Evolutionary conservation across 2,113 vertebrate genomes (phyloP), one percentile per base, ranked within the genome.

Genomic region (Setophaga coronata): DNA sequence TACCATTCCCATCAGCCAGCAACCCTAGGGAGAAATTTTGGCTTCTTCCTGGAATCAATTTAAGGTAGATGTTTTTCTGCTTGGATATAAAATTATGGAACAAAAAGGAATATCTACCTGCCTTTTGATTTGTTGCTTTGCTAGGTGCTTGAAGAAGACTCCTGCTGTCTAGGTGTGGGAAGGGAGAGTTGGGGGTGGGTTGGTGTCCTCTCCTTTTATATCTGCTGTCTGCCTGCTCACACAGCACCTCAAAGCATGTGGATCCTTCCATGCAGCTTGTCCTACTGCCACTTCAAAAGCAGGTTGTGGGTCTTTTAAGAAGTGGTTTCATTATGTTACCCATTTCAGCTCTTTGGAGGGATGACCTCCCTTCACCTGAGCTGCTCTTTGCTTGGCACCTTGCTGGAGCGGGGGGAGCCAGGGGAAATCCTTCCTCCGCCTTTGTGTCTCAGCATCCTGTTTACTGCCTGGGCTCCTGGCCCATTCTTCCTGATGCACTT

Each of bases 371-470:
- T 87, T 96, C 78, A 94, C 93, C 95, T 65, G 36, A 87, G 57
- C 73, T 81, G 60, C 71, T 89, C 78, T 73, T 61, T n/a, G 45
- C 91, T 86, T 85, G 79, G 77, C 77, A 93, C 57, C 42, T 84
- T 5, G 2, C 65, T 83, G 51, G 53, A 83, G 51, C 1, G 0
- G 0, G n/a, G 25, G 45, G 58, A 87, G 78, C 48, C 0, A 3
- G 54, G 86, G 88, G 53, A 95, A 95, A 88, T 95, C 92, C 80
- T 97, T 96, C 94, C 92, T 90, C 57, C n/a, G 51, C 83, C 90
- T 94, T 93, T 96, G 93, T 95, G 86, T 96, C 65, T 79, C 60
- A 56, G 82, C 83, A 90, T 96, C 96, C 96, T 96, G 95, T 96
- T 97, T 96, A 96, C 86, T 1, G 40, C 67, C 51, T 0, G 12